These are phyloP conservation scores for Amphibalanus amphitrite DNA, from an alignment of 1,140 invertebrate genomes.

Conservation along the genomic window DNA sequence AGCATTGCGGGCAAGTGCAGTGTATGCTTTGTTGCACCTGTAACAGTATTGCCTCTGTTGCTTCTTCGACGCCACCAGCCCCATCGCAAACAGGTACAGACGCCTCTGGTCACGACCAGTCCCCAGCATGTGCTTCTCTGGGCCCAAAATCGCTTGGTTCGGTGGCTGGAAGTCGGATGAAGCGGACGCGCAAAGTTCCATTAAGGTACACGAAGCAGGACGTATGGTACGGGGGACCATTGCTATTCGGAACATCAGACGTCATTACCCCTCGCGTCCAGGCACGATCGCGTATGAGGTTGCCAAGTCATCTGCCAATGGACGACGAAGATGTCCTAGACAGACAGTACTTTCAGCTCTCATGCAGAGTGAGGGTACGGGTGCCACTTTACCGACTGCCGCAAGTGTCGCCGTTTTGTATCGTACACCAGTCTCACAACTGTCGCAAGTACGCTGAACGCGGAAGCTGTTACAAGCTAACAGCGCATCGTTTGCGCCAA, in stretches of 20 bases:
- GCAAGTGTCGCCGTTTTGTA: neutral
- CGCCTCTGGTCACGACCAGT: neutral
- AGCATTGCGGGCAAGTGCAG: neutral
- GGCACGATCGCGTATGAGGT: too few species aligned
- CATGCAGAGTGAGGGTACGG: neutral
- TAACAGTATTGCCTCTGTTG: neutral
- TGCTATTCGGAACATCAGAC: too few species aligned
- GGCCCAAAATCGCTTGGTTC: too few species aligned
- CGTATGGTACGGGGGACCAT: neutral
- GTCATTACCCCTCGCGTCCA: neutral
- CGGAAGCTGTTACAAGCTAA: neutral
- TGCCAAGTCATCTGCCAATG: neutral
- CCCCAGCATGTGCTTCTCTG: neutral
- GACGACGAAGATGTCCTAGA: neutral
- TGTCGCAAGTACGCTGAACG: neutral
- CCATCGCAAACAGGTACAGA: neutral
- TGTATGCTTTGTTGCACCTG: neutral
- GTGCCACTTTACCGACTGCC: neutral
- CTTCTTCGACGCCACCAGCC: neutral
- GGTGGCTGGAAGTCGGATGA: neutral
- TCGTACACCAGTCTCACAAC: neutral
- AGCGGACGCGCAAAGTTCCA: neutral
- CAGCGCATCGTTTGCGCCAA: neutral
- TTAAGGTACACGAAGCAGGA: neutral
- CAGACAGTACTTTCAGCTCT: neutral